Percentiles rank a stretch among this genome's conserved stretches.
Evolutionary conservation across 2,888 invertebrate species (phyloP).

Genomic region (Hydriomena furcata): DNA sequence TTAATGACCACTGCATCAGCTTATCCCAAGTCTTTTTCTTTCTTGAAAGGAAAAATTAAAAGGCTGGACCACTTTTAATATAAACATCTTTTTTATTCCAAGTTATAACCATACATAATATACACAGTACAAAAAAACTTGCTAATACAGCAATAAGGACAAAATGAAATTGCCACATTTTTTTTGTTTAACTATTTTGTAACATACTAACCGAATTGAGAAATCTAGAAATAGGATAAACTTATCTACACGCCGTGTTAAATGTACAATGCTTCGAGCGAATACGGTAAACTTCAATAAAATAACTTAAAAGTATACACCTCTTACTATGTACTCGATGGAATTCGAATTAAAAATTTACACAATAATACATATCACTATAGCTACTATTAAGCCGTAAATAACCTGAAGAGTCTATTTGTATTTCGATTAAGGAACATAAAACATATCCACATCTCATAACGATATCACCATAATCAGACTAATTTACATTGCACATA

Average conservation of each 20-base stretch:
- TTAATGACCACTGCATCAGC: no score
- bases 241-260: conserved; percentile 81
- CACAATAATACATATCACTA: conserved; percentile 82
- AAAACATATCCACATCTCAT: conserved; percentile 80
- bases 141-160: conserved; percentile 82
- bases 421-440: conserved; percentile 83
- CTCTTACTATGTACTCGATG: conserved; percentile 83
- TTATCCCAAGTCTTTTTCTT: no score
- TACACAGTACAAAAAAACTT: conserved; percentile 93
- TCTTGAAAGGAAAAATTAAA: conserved; percentile 28
- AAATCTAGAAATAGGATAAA: conserved; percentile 81
- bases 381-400: conserved; percentile 80
- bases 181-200: conserved; percentile 67
- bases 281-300: conserved; percentile 78
- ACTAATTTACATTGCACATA: conserved; percentile 82
- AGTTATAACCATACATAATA: conserved; percentile 90
- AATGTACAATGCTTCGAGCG: conserved; percentile 83
- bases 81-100: conserved; percentile 84
- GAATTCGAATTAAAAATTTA: conserved; percentile 83
- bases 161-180: conserved; percentile 80
- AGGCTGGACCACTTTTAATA: conserved; percentile 68
- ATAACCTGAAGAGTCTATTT: conserved; percentile 80
- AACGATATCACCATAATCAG: conserved; percentile 81
- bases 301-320: conserved; percentile 82
- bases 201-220: conserved; percentile 80